Evolutionary conservation across 1,140 invertebrate genomes (phyloP), one percentile per base, ranked within the genome.

Genomic region (Ditylenchus dipsaci): DNA sequence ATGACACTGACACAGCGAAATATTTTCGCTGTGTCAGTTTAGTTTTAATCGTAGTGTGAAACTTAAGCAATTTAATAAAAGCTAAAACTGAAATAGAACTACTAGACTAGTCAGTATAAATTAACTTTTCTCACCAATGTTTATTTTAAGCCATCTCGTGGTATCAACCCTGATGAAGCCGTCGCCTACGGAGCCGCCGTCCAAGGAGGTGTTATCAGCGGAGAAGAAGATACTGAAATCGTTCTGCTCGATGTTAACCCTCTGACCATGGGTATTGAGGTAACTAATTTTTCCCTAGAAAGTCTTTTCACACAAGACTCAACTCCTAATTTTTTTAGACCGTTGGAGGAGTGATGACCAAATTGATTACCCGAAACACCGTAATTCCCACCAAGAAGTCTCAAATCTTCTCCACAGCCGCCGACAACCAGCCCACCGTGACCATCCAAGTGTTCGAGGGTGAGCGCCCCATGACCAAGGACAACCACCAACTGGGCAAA

Each of bases 361-460:
- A 97, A 84, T 87, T 99, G 27, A 98, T 98, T 83, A 90, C 92
- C 64, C 85, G 95, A 80, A 99, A 98, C 87, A 97, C 94, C 56
- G 94, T 97, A 47, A 97, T 99, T 78, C 95, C 95, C 19, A 97
- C 95, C n/a, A 98, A 98, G 86, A 97, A 99, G 83, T 95, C 93
- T 5, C 95, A 98, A 83, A 94, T 98, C 77, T 99, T 99, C 88
- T 96, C 93, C 0, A 99, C 95, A 11, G 95, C 95, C 53, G 92
- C 92, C 19, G 95, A 99, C 82, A 97, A 97, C 83, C 95, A 99
- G 83, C 92, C 95, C 85, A 97, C 94, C 23, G 95, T 99, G 8
- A 97, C 94, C 45, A 99, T 98, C 83, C 93, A 97, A 85, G 92
- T 95, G 0, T 95, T 90, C 83, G 93, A 96, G 86, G 93, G 95